These are phyloP conservation scores for Nemoura dubitans DNA, from an alignment of 2,888 invertebrate genomes.

Conservation along the genomic window DNA sequence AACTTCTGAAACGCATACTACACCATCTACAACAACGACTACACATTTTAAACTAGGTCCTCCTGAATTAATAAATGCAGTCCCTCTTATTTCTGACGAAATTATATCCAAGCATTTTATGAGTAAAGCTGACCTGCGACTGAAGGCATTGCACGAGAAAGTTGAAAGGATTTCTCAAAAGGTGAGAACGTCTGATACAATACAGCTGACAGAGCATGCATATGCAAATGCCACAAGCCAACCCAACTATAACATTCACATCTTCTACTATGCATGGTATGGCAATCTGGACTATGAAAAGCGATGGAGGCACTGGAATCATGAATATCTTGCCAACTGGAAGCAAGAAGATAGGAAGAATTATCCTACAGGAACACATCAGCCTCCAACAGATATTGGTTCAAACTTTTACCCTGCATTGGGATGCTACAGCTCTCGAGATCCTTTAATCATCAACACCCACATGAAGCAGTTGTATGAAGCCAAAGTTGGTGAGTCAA, in stretches of 20 bases:
- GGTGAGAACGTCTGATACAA: slow-evolving; percentile 55
- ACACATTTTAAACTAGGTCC: background rate
- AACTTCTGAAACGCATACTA: slow-evolving; percentile 20
- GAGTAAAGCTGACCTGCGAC: slow-evolving; percentile 53
- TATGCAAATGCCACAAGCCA: slow-evolving; percentile 53
- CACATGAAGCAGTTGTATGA: slow-evolving; percentile 70
- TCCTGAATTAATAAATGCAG: slow-evolving; percentile 26
- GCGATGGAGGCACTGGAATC: slow-evolving; percentile 58
- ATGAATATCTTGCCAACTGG: slow-evolving; percentile 58
- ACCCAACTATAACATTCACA: slow-evolving; percentile 58
- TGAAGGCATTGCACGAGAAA: slow-evolving; percentile 54
- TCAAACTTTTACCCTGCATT: slow-evolving; percentile 65
- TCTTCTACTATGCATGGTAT: slow-evolving; percentile 59
- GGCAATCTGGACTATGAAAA: slow-evolving; percentile 56
- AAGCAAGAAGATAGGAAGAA: slow-evolving; percentile 62
- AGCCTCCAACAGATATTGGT: slow-evolving; percentile 66
- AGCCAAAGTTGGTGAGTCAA: slow-evolving; percentile 63
- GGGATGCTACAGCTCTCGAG: slow-evolving; percentile 65
- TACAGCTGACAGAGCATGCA: slow-evolving; percentile 51
- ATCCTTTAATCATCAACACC: slow-evolving; percentile 62
- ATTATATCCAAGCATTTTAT: slow-evolving; percentile 39
- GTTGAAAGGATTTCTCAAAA: slow-evolving; percentile 56
- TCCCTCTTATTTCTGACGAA: slow-evolving; percentile 38
- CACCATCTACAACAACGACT: slow-evolving; percentile 1
- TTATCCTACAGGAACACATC: slow-evolving; percentile 63